Percentiles rank a stretch among this genome's conserved stretches.
phyloP scores from a whole-genome alignment of 2,113 vertebrate genomes.

The Hucho hucho region DNA sequence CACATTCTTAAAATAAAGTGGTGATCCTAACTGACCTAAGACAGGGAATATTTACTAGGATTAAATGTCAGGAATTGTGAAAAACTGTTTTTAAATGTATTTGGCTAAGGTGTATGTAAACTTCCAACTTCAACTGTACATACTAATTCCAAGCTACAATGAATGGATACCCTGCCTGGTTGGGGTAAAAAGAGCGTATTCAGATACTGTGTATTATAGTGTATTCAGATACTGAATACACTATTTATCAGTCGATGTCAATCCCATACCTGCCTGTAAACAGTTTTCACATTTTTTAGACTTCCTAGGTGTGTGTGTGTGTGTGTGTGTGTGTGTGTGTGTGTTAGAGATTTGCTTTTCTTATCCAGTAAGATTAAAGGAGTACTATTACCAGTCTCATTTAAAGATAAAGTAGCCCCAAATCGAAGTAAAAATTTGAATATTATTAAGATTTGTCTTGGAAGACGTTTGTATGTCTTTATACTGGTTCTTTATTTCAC shows the following conservation, averaged over 20 bases:
- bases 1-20: too few relatives aligned
- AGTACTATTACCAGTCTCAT: slow-evolving; percentile 35
- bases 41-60: too few relatives aligned
- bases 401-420: slow-evolving; percentile 7
- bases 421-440: slow-evolving; percentile 41
- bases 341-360: slow-evolving; percentile 57
- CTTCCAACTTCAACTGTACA: too few relatives aligned
- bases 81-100: too few relatives aligned
- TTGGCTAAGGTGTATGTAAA: too few relatives aligned
- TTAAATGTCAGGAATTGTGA: too few relatives aligned
- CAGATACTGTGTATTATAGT: too few relatives aligned
- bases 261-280: slow-evolving; percentile 54
- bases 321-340: slow-evolving; percentile 53
- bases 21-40: too few relatives aligned
- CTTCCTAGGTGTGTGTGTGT: slow-evolving; percentile 59
- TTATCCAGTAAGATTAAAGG: slow-evolving; percentile 31
- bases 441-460: slow-evolving; percentile 22
- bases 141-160: slow-evolving; percentile 38
- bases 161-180: slow-evolving; percentile 20
- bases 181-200: slow-evolving; percentile 26
- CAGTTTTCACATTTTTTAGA: slow-evolving; percentile 45
- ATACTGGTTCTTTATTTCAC: slow-evolving; percentile 46
- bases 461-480: slow-evolving; percentile 52
- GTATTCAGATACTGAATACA: slow-evolving; percentile 3
- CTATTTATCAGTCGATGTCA: slow-evolving; percentile 30